Evolutionary conservation across 2,113 vertebrate species (phyloP).

Genomic region (Corythornis madagascariensis): DNA sequence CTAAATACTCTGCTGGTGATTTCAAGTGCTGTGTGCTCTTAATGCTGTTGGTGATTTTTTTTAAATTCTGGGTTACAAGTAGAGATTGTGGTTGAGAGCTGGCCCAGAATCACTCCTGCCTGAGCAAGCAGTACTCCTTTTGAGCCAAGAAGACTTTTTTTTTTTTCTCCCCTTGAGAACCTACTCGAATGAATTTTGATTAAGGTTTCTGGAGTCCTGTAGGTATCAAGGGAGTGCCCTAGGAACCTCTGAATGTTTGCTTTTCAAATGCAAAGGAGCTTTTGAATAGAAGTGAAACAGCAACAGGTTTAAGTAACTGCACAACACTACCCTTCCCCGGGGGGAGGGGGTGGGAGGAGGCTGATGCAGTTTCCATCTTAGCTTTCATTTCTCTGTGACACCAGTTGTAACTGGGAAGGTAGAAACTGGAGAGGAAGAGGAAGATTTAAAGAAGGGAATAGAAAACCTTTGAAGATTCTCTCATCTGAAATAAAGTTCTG

Average conservation of each 20-base stretch:
- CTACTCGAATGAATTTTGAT: background rate
- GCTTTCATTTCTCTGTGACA: background rate
- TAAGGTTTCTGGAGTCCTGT: background rate
- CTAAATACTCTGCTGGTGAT: background rate
- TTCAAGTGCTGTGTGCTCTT: background rate
- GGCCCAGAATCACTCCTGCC: background rate
- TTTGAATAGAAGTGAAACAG: background rate
- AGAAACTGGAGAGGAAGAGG: background rate
- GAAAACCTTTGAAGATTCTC: background rate
- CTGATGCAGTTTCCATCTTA: background rate
- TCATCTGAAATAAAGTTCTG: background rate
- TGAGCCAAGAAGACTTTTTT: background rate
- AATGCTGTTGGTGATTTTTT: background rate
- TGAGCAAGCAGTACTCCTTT: background rate
- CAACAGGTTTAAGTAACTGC: background rate
- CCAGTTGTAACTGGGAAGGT: background rate
- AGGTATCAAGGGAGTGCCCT: background rate
- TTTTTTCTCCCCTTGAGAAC: background rate
- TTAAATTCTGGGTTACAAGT: background rate
- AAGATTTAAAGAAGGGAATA: background rate
- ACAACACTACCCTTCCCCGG: background rate
- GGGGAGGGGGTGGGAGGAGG: fast-evolving
- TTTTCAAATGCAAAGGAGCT: background rate
- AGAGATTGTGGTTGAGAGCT: background rate
- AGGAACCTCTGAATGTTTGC: background rate